These are phyloP conservation scores for Monochamus alternatus DNA, from an alignment of 2,888 invertebrate genomes.

Conservation along the genomic window DNA sequence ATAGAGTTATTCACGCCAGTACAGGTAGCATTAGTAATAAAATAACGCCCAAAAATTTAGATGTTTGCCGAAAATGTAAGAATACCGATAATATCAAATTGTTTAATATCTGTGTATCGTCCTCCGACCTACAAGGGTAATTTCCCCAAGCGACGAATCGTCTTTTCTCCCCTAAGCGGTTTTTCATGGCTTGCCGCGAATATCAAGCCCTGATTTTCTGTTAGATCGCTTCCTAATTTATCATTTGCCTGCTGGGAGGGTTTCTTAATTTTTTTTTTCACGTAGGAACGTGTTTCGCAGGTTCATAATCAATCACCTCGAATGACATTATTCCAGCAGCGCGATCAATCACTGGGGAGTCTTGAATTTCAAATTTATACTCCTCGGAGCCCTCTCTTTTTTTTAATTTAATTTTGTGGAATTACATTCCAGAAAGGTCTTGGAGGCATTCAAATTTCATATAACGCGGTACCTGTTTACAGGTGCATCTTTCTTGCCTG, in stretches of 20 bases:
- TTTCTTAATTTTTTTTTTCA: constrained; percentile 7
- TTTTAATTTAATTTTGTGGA: neutral
- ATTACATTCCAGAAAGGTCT: neutral
- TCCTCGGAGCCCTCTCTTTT: neutral
- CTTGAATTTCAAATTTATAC: constrained; percentile 32
- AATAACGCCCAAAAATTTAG: too few relatives aligned
- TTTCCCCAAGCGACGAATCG: neutral
- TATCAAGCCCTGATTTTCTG: constrained; percentile 20
- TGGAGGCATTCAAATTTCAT: neutral
- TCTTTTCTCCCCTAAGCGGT: neutral
- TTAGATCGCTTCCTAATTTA: constrained; percentile 22
- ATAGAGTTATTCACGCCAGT: too few relatives aligned
- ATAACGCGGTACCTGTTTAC: too few relatives aligned
- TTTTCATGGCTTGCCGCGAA: constrained; percentile 9
- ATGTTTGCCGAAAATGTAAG: neutral
- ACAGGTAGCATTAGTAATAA: too few relatives aligned
- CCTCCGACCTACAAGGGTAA: neutral
- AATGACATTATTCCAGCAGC: constrained; percentile 16
- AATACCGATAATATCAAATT: neutral
- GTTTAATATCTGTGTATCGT: neutral
- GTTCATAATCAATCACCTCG: constrained; percentile 28
- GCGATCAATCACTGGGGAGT: constrained; percentile 29
- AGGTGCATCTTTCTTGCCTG: too few relatives aligned
- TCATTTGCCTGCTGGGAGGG: constrained; percentile 15
- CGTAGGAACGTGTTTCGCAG: neutral